Percentiles rank a stretch among this genome's conserved stretches.
Conservation (phyloP, 2,113 vertebrate genomes). For the Cebidichthys violaceus region DNA sequence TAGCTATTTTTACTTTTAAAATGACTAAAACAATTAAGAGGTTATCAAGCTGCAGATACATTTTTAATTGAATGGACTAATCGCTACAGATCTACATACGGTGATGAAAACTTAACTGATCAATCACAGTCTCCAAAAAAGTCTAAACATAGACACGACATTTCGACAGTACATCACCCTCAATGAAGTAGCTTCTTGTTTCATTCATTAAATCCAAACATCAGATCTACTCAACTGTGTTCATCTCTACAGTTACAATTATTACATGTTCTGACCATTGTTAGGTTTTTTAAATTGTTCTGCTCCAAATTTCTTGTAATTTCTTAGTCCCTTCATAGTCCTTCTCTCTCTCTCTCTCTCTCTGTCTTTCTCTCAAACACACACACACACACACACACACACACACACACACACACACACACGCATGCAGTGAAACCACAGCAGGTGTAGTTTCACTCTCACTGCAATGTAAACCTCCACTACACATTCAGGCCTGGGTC, state of each 20-base stretch:
- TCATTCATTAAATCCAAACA: slow-evolving; percentile 45
- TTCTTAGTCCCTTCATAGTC: not conserved
- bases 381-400: slow-evolving; percentile 2
- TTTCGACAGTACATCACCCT: slow-evolving; percentile 51
- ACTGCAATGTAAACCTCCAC: not conserved
- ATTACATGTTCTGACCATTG: slow-evolving; percentile 9
- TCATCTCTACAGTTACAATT: not conserved
- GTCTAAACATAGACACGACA: slow-evolving; percentile 62
- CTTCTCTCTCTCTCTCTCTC: not conserved
- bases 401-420: slow-evolving; percentile 1
- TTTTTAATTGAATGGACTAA: slow-evolving; percentile 13
- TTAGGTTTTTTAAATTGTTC: slow-evolving; percentile 1
- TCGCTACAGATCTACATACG: slow-evolving; percentile 8
- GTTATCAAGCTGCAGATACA: slow-evolving; percentile 6
- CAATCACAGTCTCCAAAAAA: slow-evolving; percentile 33
- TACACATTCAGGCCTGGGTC: not conserved
- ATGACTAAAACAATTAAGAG: not conserved
- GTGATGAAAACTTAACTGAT: slow-evolving; percentile 35
- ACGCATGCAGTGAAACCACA: not conserved
- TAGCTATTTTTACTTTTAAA: not conserved
- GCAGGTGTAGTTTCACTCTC: not conserved
- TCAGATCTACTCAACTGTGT: slow-evolving; percentile 13
- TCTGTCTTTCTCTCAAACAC: not conserved
- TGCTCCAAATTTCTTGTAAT: not conserved
- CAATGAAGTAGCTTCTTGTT: slow-evolving; percentile 22